These are phyloP conservation scores for Leptoteleia sp. DNA, from an alignment of 1,140 invertebrate genomes.

Conservation along the genomic window DNA sequence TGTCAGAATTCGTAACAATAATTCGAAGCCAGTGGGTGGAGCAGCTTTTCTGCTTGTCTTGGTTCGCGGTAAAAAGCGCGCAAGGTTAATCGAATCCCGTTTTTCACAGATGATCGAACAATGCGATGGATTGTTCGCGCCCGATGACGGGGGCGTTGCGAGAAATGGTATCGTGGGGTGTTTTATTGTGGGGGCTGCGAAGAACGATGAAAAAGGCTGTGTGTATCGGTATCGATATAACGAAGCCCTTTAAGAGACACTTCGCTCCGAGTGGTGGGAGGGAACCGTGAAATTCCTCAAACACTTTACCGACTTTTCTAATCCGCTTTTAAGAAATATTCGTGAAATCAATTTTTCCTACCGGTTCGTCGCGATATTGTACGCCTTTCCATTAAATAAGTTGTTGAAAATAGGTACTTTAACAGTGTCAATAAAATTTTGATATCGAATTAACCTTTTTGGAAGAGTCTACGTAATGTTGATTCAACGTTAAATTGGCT, in stretches of 20 bases:
- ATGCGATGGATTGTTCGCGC: conserved; percentile 73
- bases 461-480: no score
- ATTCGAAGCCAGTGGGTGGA: conserved; percentile 72
- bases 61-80: conserved; percentile 66
- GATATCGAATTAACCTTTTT: no score
- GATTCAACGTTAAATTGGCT: no score
- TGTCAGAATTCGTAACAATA: conserved; percentile 69
- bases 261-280: conserved; percentile 21
- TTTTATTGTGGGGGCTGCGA: conserved; percentile 76
- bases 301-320: conserved; percentile 5
- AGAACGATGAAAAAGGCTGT: conserved; percentile 37
- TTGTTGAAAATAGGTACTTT: no score
- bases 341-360: conserved; percentile 53
- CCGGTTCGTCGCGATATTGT: not conserved
- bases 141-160: conserved; percentile 62
- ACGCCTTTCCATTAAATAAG: no score
- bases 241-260: conserved; percentile 42
- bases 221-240: conserved; percentile 23
- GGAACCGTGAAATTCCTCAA: conserved; percentile 2
- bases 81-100: conserved; percentile 77
- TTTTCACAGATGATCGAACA: conserved; percentile 72
- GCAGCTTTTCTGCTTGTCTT: conserved; percentile 56
- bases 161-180: conserved; percentile 74
- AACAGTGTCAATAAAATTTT: no score
- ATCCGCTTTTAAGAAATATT: conserved; percentile 21